Conservation (phyloP, 2,888 invertebrate genomes). For the Eretmocerus hayati region DNA sequence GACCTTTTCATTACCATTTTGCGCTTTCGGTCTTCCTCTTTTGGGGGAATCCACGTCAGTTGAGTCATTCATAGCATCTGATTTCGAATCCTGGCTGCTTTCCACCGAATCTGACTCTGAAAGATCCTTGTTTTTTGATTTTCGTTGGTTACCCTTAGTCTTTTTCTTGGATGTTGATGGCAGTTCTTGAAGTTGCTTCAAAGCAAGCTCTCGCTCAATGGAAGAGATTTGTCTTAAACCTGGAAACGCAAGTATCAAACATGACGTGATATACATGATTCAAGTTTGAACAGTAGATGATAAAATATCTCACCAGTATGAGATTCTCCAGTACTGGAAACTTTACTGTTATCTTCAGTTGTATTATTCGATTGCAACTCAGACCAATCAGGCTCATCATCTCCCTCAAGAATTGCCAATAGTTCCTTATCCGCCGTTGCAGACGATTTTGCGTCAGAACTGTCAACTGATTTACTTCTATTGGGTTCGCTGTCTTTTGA, state of each 20-base stretch:
- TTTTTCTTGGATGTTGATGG: slow-evolving; percentile 37
- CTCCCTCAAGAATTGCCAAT: slow-evolving; percentile 54
- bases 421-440: slow-evolving; percentile 48
- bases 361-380: slow-evolving; percentile 36
- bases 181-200: slow-evolving; percentile 53
- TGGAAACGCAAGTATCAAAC: neutral
- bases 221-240: slow-evolving; percentile 42
- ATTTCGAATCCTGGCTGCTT: neutral
- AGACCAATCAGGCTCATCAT: slow-evolving; percentile 48
- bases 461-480: slow-evolving; percentile 14
- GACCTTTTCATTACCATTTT: slow-evolving; percentile 16
- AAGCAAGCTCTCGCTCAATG: slow-evolving; percentile 51
- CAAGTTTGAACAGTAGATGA: no score
- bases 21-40: slow-evolving; percentile 6
- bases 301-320: slow-evolving; percentile 4
- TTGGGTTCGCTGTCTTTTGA: slow-evolving; percentile 18
- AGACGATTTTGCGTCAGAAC: neutral
- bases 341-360: slow-evolving; percentile 19
- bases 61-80: slow-evolving; percentile 11
- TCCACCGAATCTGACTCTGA: neutral
- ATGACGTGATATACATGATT: neutral
- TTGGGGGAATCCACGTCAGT: slow-evolving; percentile 10
- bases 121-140: neutral
- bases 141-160: slow-evolving; percentile 15
- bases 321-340: slow-evolving; percentile 18